phyloP scores from a whole-genome alignment of 2,888 invertebrate species.

The Globia sparganii region DNA sequence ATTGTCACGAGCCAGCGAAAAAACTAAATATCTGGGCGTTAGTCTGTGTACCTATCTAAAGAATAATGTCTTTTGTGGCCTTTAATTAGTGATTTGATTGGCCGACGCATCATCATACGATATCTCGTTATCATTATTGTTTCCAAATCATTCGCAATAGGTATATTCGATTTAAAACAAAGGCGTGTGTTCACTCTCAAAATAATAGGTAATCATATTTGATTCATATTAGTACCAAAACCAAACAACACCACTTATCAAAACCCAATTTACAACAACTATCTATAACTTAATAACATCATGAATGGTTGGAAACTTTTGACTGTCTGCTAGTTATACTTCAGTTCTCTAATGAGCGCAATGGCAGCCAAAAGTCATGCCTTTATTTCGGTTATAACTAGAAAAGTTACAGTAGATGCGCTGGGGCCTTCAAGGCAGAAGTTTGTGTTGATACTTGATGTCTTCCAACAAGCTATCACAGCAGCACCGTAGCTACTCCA shows the following conservation, averaged over 20 bases:
- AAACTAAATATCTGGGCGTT: constrained; percentile 8
- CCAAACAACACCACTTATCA: constrained; percentile 17
- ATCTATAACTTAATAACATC: constrained; percentile 29
- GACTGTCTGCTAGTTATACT: constrained; percentile 21
- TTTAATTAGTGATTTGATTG: constrained; percentile 6
- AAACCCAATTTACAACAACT: constrained; percentile 29
- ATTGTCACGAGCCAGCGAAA: constrained; percentile 19
- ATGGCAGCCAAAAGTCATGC: constrained; percentile 22
- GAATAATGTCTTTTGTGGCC: background rate
- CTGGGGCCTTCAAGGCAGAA: constrained; percentile 17
- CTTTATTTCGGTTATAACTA: constrained; percentile 31
- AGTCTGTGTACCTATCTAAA: constrained; percentile 13
- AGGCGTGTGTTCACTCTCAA: background rate
- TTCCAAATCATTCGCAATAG: constrained; percentile 1
- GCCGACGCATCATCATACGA: background rate
- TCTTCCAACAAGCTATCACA: background rate
- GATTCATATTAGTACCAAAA: background rate
- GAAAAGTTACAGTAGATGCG: constrained; percentile 35
- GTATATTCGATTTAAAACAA: background rate
- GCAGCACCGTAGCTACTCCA: background rate
- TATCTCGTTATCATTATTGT: constrained; percentile 6
- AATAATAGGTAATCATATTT: background rate
- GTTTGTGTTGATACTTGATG: constrained; percentile 28
- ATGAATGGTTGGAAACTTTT: constrained; percentile 36
- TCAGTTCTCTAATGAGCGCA: constrained; percentile 35